phyloP scores from a whole-genome alignment of 2,888 invertebrate genomes.

The Incurvaria masculella region DNA sequence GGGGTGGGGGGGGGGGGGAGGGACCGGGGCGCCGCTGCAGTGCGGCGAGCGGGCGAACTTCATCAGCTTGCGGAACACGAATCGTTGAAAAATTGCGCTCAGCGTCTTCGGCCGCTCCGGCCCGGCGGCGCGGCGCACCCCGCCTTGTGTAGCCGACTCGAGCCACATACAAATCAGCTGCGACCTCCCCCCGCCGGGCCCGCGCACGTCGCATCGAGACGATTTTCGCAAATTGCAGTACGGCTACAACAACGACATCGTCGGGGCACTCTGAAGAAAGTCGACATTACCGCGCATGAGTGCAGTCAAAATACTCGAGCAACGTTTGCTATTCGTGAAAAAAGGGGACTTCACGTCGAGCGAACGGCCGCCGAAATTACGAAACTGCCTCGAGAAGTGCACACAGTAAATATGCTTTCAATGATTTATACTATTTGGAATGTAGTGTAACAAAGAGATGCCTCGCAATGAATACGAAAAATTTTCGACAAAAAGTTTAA shows the following conservation, averaged over 20 bases:
- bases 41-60: constrained; percentile 28
- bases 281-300: constrained; percentile 5
- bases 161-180: constrained; percentile 46
- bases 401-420: no score
- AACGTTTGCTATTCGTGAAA: no score
- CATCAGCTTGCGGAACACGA: constrained; percentile 45
- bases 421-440: no score
- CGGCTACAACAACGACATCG: constrained; percentile 2
- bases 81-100: constrained; percentile 50
- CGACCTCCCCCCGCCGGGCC: constrained; percentile 12
- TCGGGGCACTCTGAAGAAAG: constrained; percentile 6
- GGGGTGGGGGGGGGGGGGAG: constrained; percentile 31
- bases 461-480: no score
- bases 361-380: no score
- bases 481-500: no score
- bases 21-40: constrained; percentile 23
- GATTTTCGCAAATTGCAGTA: neutral
- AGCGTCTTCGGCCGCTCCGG: constrained; percentile 42
- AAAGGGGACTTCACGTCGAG: no score
- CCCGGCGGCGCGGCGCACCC: constrained; percentile 24
- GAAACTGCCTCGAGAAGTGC: no score
- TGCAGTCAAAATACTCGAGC: no score
- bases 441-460: no score
- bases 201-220: neutral
- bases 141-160: constrained; percentile 19